phyloP scores from a whole-genome alignment of 2,113 vertebrate genomes.

The Cochlearius cochlearius region DNA sequence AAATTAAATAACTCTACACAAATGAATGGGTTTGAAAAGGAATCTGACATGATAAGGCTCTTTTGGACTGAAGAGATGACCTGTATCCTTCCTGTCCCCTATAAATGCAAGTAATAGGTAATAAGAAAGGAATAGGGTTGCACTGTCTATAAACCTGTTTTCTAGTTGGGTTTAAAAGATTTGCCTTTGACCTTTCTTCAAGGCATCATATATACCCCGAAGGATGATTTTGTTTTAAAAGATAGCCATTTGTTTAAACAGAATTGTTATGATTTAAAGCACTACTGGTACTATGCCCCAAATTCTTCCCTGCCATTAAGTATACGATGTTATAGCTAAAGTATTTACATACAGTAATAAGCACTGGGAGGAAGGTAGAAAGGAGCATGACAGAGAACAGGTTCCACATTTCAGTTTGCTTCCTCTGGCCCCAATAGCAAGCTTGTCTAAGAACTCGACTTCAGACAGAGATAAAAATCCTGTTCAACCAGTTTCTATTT shows the following conservation, averaged over 20 bases:
- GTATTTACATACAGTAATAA: neutral
- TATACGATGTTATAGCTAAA: neutral
- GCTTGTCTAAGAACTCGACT: neutral
- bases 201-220: neutral
- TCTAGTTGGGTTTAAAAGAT: neutral
- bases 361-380: neutral
- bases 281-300: neutral
- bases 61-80: neutral
- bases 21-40: neutral
- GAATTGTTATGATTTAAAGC: neutral
- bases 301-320: neutral
- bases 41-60: neutral
- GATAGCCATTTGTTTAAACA: neutral
- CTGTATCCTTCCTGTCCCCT: neutral
- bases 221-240: neutral
- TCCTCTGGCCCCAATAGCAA: neutral
- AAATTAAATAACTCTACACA: neutral
- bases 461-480: neutral
- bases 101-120: neutral
- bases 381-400: neutral
- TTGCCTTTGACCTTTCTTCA: neutral
- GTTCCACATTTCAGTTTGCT: neutral
- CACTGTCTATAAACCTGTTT: neutral
- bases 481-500: neutral
- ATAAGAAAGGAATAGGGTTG: neutral